Base-by-base conservation (phyloP, 2,888 invertebrate species). In the Lepidocyrtoides sp. region DNA sequence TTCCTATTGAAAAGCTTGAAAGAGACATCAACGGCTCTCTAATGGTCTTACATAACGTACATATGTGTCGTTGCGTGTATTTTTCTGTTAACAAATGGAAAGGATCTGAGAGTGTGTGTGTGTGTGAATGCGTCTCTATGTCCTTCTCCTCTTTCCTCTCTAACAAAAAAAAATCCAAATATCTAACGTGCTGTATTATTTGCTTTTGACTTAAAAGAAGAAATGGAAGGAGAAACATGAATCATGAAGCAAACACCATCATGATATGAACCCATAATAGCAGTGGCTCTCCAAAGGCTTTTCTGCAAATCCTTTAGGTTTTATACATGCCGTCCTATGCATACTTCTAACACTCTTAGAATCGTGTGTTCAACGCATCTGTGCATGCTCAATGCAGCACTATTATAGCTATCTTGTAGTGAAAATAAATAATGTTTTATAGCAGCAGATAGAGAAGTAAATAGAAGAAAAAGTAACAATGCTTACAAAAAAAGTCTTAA, bases 1-100 rank as follows among this genome's bases (percentile, higher is more conserved):
- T 41, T 44, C n/a, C 20, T 83, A 75, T 51, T 84, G 90, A 90
- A 85, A 89, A 84, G 51, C 66, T 85, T 90, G 90, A 90, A 85
- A 85, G 69, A 85, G 84, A 90, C 84, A 90, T 90, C 90, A 90
- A 90, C 84, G 85, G 72, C 41, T 85, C 54, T 90, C 84, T 63
- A 57, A 90, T 72, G 69, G 54, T 23, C 51, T 8, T 82, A 51
- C 63, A 51, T 88, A 75, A 63, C 69, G 72, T 79, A 63, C 79
- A 79, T 89, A 41, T 72, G 72, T 14, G 69, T 17, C 17, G n/a
- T 32, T 36, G 36, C n/a, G 14, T 41, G 72, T 10, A 72, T 44
- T 41, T 72, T 8, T 20, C 7, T 8, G 14, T 10, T 3, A 72
- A 72, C 41, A 10, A 44, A 60, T 60, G 60, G 60, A 60, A 8